phyloP scores from a whole-genome alignment of 2,797 vertebrate species.

The Glossophaga mutica region DNA sequence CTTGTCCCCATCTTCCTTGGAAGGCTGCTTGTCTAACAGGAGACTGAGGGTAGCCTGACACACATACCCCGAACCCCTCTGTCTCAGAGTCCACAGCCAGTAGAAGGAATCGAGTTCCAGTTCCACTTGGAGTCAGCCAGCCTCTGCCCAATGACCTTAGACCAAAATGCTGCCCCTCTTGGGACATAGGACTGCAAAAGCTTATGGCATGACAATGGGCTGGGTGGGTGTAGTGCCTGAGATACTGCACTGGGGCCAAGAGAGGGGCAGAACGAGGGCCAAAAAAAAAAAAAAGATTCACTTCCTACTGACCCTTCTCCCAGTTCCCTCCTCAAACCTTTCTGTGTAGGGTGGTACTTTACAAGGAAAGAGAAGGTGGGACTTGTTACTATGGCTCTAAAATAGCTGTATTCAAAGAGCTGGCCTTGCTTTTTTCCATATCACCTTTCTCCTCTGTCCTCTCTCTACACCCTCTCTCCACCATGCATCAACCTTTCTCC shows the following conservation, averaged over 20 bases:
- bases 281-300: neutral
- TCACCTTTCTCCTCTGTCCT: neutral
- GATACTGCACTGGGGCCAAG: neutral
- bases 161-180: neutral
- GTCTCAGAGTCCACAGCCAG: neutral
- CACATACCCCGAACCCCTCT: too few species aligned
- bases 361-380: neutral
- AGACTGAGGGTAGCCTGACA: neutral
- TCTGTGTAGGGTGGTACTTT: neutral
- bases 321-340: neutral
- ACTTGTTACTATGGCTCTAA: neutral
- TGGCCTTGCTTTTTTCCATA: neutral
- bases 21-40: neutral
- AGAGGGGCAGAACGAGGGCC: neutral
- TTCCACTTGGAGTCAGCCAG: neutral
- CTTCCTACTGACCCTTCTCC: neutral
- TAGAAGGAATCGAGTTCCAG: neutral
- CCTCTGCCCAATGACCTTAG: neutral
- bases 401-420: neutral
- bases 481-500: neutral
- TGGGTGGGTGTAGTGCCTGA: too few species aligned
- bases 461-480: neutral
- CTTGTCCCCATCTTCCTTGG: neutral
- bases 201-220: neutral
- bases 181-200: neutral